These are phyloP conservation scores for Macheiramphus alcinus DNA, from an alignment of 2,113 vertebrate species.

Conservation along the genomic window DNA sequence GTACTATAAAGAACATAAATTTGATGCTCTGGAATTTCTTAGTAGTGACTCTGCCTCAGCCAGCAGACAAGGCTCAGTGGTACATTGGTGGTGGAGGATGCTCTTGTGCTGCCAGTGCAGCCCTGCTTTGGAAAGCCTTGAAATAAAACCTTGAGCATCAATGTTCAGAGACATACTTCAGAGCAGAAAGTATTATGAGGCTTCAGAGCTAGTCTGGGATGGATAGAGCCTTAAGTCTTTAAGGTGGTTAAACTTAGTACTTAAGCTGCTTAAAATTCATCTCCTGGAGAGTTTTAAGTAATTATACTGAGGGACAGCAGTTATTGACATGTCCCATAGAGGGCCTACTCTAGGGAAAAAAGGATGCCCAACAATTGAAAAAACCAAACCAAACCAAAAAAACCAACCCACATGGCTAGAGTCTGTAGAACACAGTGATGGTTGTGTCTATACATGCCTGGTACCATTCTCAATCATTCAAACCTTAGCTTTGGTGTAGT, in stretches of 20 bases:
- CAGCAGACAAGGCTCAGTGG: neutral
- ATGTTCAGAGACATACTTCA: neutral
- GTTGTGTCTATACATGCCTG: neutral
- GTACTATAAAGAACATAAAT: neutral
- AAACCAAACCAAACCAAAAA: neutral
- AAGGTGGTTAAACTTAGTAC: neutral
- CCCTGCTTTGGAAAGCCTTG: neutral
- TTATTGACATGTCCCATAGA: neutral
- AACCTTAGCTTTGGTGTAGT: neutral
- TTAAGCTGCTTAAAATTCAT: neutral
- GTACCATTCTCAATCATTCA: neutral
- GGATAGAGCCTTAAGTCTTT: neutral
- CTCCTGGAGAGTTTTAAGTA: neutral
- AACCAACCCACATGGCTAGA: neutral
- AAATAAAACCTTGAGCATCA: neutral
- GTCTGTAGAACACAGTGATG: neutral
- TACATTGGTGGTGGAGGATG: neutral
- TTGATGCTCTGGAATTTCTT: neutral
- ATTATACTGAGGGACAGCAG: neutral
- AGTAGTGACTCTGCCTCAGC: neutral
- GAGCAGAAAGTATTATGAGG: neutral
- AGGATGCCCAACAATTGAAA: neutral
- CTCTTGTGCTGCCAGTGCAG: neutral
- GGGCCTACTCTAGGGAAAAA: neutral
- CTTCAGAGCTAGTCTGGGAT: neutral